These are phyloP conservation scores for Elymnias hypermnestra DNA, from an alignment of 1,140 invertebrate genomes.

Conservation along the genomic window DNA sequence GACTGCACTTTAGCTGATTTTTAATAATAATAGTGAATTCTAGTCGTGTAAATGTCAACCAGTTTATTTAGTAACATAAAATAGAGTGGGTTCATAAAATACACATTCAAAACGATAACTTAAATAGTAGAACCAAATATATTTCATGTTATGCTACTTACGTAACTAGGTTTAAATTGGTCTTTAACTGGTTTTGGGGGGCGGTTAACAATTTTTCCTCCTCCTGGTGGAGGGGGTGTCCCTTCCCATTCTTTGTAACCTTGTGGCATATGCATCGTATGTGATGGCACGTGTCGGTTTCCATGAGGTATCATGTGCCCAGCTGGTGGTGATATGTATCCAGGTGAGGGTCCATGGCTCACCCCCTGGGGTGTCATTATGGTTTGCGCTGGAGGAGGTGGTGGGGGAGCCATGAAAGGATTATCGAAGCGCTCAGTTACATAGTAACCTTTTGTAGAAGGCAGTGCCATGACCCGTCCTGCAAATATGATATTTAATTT, in stretches of 20 bases:
- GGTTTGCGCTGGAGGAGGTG: constrained; percentile 22
- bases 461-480: constrained; percentile 62
- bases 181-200: constrained; percentile 56
- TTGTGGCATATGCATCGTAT: constrained; percentile 22
- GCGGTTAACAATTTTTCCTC: constrained; percentile 55
- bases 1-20: too few relatives aligned
- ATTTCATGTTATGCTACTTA: too few relatives aligned
- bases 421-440: constrained; percentile 61
- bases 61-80: too few relatives aligned
- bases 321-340: constrained; percentile 11
- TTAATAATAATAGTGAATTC: too few relatives aligned
- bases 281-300: constrained; percentile 12
- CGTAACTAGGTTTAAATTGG: constrained; percentile 55
- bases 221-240: constrained; percentile 27
- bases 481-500: constrained; percentile 2
- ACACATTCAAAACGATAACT: too few relatives aligned
- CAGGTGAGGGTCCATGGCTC: constrained; percentile 4
- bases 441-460: constrained; percentile 62
- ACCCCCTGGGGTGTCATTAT: constrained; percentile 1
- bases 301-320: constrained; percentile 19
- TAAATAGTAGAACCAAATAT: too few relatives aligned
- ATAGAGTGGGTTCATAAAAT: too few relatives aligned
- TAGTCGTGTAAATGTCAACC: too few relatives aligned
- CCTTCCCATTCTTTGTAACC: constrained; percentile 52
- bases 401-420: constrained; percentile 34